Evolutionary conservation across 1,140 invertebrate genomes (phyloP).

Genomic region (Sycophila sp.): DNA sequence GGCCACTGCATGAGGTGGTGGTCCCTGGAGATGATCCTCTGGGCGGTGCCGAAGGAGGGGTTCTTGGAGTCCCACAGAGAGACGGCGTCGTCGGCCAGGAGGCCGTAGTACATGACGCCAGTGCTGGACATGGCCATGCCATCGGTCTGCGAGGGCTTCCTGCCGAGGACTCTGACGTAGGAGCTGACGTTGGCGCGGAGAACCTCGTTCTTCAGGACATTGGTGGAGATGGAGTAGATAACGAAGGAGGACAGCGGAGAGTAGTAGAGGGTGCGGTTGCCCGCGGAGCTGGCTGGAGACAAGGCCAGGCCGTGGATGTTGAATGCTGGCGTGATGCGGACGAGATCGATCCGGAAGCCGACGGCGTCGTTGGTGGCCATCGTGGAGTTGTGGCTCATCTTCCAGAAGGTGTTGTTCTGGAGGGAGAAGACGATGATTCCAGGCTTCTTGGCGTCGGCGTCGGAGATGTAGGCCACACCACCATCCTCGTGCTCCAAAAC

Average conservation of each 20-base stretch:
- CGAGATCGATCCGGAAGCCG: conserved; percentile 70
- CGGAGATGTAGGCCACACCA: conserved; percentile 76
- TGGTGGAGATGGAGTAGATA: conserved; percentile 71
- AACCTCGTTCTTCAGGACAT: conserved; percentile 65
- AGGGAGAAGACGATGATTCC: conserved; percentile 77
- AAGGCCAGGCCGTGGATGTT: conserved; percentile 76
- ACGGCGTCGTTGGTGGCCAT: conserved; percentile 67
- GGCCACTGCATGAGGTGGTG: conserved; percentile 76
- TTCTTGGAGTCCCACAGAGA: conserved; percentile 72
- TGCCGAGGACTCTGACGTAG: conserved; percentile 69
- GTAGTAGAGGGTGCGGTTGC: conserved; percentile 70
- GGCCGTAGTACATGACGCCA: conserved; percentile 74
- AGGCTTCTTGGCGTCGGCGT: conserved; percentile 72
- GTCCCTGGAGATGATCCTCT: conserved; percentile 73
- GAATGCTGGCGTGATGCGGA: conserved; percentile 65
- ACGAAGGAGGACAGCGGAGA: conserved; percentile 72
- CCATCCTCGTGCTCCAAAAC: conserved; percentile 75
- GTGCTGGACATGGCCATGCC: conserved; percentile 77
- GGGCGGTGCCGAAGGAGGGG: conserved; percentile 59
- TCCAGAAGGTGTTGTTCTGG: conserved; percentile 73
- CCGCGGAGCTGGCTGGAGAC: conserved; percentile 64
- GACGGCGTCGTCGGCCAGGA: conserved; percentile 73
- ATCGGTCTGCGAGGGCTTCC: conserved; percentile 73
- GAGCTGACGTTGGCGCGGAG: conserved; percentile 51
- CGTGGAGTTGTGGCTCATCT: conserved; percentile 74